Conservation (phyloP, 2,888 invertebrate genomes). For the Enchytraeus crypticus region DNA sequence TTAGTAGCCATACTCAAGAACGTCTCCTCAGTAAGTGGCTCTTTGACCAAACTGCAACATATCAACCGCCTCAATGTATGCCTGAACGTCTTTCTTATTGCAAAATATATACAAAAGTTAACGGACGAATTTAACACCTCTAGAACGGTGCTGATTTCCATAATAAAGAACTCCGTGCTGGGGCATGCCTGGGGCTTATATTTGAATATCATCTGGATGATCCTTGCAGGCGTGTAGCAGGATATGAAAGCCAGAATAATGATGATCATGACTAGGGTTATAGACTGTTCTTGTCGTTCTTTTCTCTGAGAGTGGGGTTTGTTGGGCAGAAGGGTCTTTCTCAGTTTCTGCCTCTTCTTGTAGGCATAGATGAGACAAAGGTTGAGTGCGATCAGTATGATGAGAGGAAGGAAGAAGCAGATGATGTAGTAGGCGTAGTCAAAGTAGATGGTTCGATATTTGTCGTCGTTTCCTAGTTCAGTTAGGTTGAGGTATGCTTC, state of each 20-base stretch:
- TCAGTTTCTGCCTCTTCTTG: not conserved
- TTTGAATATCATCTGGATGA: conserved; percentile 7
- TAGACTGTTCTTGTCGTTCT: conserved; percentile 15
- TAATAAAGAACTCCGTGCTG: conserved; percentile 6
- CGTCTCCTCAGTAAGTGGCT: not conserved
- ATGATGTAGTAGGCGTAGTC: conserved; percentile 14
- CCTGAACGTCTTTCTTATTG: conserved; percentile 15
- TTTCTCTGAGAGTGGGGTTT: not conserved
- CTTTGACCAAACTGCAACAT: not conserved
- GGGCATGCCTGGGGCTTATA: conserved; percentile 7
- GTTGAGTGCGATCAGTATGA: conserved; percentile 15
- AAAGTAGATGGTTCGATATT: conserved; percentile 10
- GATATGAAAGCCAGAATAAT: conserved; percentile 15
- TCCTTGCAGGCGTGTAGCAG: conserved; percentile 15
- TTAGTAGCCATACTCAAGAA: not conserved
- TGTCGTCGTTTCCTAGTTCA: conserved; percentile 1
- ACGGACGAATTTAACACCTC: conserved; percentile 18
- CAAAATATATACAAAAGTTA: conserved; percentile 20
- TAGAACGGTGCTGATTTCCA: conserved; percentile 8
- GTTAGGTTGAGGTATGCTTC: too few species aligned
- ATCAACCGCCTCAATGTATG: conserved; percentile 5
- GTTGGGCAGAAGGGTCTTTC: not conserved
- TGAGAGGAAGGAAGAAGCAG: conserved; percentile 17
- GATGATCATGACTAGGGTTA: conserved; percentile 20
- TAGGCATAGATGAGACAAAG: conserved; percentile 9